These are phyloP conservation scores for Lymantria dispar DNA, from an alignment of 2,888 invertebrate species.

Conservation along the genomic window DNA sequence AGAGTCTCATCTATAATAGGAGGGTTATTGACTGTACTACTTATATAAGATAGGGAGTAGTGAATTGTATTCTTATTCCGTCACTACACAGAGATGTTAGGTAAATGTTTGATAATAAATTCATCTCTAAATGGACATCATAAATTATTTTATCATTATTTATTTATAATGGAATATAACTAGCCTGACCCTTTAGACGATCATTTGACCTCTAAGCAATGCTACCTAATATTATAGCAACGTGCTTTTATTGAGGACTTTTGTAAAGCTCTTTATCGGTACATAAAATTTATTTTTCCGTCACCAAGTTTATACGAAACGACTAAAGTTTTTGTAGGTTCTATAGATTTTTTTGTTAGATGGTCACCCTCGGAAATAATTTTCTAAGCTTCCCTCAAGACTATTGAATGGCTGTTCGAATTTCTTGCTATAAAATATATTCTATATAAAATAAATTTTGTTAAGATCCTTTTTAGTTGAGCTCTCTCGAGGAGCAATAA, in stretches of 20 bases:
- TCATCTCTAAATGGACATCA: too few relatives aligned
- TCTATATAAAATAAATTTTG: slow-evolving; percentile 72
- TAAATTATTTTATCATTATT: too few relatives aligned
- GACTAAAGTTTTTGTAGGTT: slow-evolving; percentile 40
- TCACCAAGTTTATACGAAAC: slow-evolving; percentile 66
- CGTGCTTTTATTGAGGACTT: slow-evolving; percentile 53
- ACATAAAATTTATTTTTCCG: slow-evolving; percentile 76
- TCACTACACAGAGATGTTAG: too few relatives aligned
- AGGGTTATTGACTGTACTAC: too few relatives aligned
- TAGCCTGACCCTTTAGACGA: neutral
- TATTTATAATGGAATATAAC: too few relatives aligned
- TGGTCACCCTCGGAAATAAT: slow-evolving; percentile 76
- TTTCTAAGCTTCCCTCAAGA: slow-evolving; percentile 60
- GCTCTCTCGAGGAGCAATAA: slow-evolving; percentile 61
- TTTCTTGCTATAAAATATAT: slow-evolving; percentile 70
- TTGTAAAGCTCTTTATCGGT: slow-evolving; percentile 75
- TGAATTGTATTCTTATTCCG: too few relatives aligned
- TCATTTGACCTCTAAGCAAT: neutral
- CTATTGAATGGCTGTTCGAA: slow-evolving; percentile 58
- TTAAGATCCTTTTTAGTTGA: slow-evolving; percentile 70
- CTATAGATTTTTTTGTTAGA: slow-evolving; percentile 45
- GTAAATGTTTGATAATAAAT: too few relatives aligned
- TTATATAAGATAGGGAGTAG: too few relatives aligned
- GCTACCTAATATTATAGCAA: slow-evolving; percentile 40
- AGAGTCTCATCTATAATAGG: too few relatives aligned